A percentile compares a stretch with the other conserved stretches of the same genome.
Evolutionary conservation across 1,140 invertebrate species (phyloP).

Genomic region (Dendrolimus kikuchii): DNA sequence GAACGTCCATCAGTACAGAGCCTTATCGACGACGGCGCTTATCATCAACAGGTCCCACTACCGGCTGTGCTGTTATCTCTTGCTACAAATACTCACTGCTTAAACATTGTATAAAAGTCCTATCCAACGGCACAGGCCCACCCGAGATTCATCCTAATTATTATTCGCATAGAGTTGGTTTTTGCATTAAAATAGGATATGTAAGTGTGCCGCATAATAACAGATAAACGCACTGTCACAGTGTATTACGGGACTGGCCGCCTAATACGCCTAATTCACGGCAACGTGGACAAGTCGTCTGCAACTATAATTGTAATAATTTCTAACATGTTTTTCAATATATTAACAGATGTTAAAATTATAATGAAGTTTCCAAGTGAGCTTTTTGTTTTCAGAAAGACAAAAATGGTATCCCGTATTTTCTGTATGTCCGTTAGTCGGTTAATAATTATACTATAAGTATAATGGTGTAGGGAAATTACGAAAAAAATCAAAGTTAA

Average conservation of each 20-base stretch:
- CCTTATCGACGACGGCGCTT: constrained; percentile 64
- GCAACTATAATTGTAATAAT: constrained; percentile 28
- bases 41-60: constrained; percentile 65
- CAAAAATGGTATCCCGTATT: too few relatives aligned
- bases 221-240: constrained; percentile 58
- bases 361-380: too few relatives aligned
- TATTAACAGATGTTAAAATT: too few relatives aligned
- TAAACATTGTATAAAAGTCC: constrained; percentile 11
- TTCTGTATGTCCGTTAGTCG: too few relatives aligned
- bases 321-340: constrained; percentile 7
- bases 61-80: constrained; percentile 65
- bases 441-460: too few relatives aligned
- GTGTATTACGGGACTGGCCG: constrained; percentile 49
- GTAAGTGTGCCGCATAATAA: constrained; percentile 35
- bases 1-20: constrained; percentile 55
- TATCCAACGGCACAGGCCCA: constrained; percentile 2
- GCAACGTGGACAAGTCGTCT: constrained; percentile 49
- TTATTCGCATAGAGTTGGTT: constrained; percentile 14
- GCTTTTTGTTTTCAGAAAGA: too few relatives aligned
- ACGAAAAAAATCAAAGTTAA: too few relatives aligned
- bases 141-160: constrained; percentile 4
- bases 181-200: constrained; percentile 9
- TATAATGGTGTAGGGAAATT: too few relatives aligned
- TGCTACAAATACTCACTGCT: constrained; percentile 59
- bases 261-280: constrained; percentile 64